Base-by-base conservation (phyloP, 2,797 vertebrate genomes). In the Linurgus olivaceus region DNA sequence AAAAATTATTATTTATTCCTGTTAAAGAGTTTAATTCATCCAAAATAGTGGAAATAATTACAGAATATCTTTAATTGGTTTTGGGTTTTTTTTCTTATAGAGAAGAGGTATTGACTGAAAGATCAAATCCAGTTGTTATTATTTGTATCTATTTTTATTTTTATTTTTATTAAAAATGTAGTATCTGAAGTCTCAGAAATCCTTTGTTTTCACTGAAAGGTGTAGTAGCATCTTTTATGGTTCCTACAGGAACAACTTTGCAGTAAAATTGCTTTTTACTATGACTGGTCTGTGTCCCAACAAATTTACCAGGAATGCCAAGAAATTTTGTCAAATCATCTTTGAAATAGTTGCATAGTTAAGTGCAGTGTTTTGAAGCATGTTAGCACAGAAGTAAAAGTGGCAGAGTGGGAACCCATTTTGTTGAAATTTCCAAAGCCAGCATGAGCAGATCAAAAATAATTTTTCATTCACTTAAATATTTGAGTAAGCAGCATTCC, bases 351-450 rank as follows among this genome's bases (percentile, higher is more conserved):
- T 47, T 40, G 33, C 17, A 42, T 48, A 38, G n/a, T 67, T 94
- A 77, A 70, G 6, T 54, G 25, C 52, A 82, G 6, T 82, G 54
- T 76, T 93, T 76, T 63, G 91, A 87, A 58, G 58, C 18, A 47
- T 44, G 45, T 79, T 76, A 72, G 25, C 9, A 75, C 55, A 85
- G 71, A 88, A 95, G 38, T 68, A 86, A 74, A 97, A 92, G 20
- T 59, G 10, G 4, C 24, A 25, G 94, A 90, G 17, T 35, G 5
- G 5, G 14, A 92, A 61, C 21, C 1, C 26, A 57, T 7, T 37
- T 24, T 86, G 16, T 11, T 57, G 31, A 80, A 65, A 52, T n/a
- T 58, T 79, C n/a, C 67, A 45, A 79, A 92, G 19, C 20, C n/a
- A 74, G 5, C 19, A 65, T 48, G 52, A 66, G 31, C 7, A 33